A percentile compares a stretch with the other conserved stretches of the same genome.
These are phyloP conservation scores for Acrocyrtus sp. DNA, from an alignment of 2,888 invertebrate species.

Conservation along the genomic window DNA sequence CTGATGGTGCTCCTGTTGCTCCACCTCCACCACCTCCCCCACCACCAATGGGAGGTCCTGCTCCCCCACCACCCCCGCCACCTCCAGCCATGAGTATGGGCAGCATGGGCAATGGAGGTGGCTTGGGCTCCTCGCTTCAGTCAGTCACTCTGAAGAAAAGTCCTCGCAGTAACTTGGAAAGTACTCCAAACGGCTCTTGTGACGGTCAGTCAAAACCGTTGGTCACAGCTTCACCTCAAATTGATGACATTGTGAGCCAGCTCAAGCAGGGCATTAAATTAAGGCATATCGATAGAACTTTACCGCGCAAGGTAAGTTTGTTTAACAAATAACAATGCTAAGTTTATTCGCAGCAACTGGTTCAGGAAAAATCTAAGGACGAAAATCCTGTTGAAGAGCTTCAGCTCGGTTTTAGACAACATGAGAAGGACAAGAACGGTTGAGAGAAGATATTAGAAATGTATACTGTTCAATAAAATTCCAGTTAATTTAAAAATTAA, in stretches of 20 bases:
- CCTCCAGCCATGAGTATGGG: constrained; percentile 28
- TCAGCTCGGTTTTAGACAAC: constrained; percentile 57
- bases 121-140: constrained; percentile 47
- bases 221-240: constrained; percentile 43
- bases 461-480: no score
- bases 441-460: constrained; percentile 24
- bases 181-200: constrained; percentile 36
- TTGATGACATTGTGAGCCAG: constrained; percentile 60
- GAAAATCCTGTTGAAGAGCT: constrained; percentile 57
- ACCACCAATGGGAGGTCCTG: constrained; percentile 39
- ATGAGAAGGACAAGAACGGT: constrained; percentile 46
- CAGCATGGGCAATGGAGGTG: background rate
- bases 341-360: constrained; percentile 13
- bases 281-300: constrained; percentile 52
- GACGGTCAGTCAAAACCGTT: constrained; percentile 24
- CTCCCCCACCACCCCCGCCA: constrained; percentile 46
- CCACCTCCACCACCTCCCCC: constrained; percentile 48
- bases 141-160: constrained; percentile 35
- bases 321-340: background rate
- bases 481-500: no score
- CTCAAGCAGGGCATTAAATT: constrained; percentile 60
- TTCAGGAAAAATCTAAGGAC: constrained; percentile 8
- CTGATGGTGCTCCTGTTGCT: constrained; percentile 1
- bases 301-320: constrained; percentile 50
- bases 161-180: constrained; percentile 9